Evolutionary conservation across 2,797 vertebrate genomes (phyloP).

Genomic region (Acestrorhynchus altus): DNA sequence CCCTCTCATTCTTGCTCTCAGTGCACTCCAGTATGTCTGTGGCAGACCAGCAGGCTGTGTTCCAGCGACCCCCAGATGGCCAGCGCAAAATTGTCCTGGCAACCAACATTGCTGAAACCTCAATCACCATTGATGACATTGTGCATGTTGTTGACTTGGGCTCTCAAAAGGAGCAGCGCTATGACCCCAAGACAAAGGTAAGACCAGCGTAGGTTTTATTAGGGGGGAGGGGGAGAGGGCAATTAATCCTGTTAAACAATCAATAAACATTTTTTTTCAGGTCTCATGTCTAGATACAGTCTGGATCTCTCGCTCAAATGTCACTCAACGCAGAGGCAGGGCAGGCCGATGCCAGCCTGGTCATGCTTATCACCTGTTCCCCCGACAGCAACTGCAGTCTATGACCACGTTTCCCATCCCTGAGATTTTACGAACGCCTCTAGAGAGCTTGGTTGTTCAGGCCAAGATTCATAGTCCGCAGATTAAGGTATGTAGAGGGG

Average conservation of each 20-base stretch:
- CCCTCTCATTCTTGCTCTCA: constrained; percentile 53
- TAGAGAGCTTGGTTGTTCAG: constrained; percentile 94
- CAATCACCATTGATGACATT: constrained; percentile 95
- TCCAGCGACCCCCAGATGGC: constrained; percentile 82
- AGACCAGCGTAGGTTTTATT: not conserved
- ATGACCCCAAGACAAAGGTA: constrained; percentile 93
- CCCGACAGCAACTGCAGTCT: constrained; percentile 82
- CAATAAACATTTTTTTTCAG: constrained; percentile 65
- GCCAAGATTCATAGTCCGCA: constrained; percentile 94
- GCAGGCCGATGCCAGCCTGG: constrained; percentile 95
- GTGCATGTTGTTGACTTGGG: constrained; percentile 94
- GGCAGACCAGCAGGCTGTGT: constrained; percentile 92
- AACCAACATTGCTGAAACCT: constrained; percentile 97
- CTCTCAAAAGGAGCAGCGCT: constrained; percentile 92
- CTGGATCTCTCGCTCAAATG: constrained; percentile 93
- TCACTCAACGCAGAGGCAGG: constrained; percentile 91
- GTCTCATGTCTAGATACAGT: constrained; percentile 94
- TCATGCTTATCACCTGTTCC: constrained; percentile 92
- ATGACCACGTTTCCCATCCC: constrained; percentile 90
- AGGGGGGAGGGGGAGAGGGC: constrained; percentile 70
- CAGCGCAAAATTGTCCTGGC: constrained; percentile 92
- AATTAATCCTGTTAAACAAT: not conserved
- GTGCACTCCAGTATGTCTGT: constrained; percentile 97
- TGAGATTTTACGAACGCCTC: constrained; percentile 93
- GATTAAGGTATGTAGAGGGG: constrained; percentile 80